These are phyloP conservation scores for Calycopis cecrops DNA, from an alignment of 1,140 invertebrate genomes.

Conservation along the genomic window DNA sequence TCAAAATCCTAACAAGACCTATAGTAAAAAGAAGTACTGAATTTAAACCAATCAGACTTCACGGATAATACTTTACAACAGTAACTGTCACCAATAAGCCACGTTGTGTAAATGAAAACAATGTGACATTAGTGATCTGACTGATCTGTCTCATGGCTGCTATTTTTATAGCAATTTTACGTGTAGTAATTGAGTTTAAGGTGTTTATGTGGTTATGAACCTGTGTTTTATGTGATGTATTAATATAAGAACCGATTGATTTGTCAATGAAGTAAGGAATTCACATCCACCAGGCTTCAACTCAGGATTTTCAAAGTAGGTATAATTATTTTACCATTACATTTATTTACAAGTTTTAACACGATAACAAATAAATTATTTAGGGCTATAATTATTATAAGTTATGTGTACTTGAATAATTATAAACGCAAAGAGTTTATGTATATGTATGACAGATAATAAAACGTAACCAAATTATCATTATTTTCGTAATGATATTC, in stretches of 20 bases:
- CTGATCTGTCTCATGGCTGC: conserved; percentile 33
- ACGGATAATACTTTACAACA: no score
- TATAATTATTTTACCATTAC: not conserved
- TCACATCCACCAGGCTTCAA: not conserved
- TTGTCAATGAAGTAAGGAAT: not conserved
- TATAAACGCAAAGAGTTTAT: no score
- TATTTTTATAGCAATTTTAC: conserved; percentile 21
- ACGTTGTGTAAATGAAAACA: conserved; percentile 31
- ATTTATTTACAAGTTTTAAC: conserved; percentile 4
- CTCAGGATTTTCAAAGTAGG: conserved; percentile 1
- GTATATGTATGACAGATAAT: no score
- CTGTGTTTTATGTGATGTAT: conserved; percentile 1
- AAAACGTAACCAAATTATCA: not conserved
- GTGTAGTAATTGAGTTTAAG: conserved; percentile 3
- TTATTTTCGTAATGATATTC: conserved; percentile 2
- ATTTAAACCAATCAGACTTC: no score
- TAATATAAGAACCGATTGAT: not conserved
- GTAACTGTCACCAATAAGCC: conserved; percentile 18
- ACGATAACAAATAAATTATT: no score
- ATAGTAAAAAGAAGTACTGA: no score
- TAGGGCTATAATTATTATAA: no score
- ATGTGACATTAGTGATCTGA: not conserved
- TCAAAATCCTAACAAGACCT: no score
- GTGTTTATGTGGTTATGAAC: conserved; percentile 27
- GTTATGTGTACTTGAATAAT: no score